These are phyloP conservation scores for Trididemnum miniatum DNA, from an alignment of 23 tunicate genomes.

Conservation along the genomic window DNA sequence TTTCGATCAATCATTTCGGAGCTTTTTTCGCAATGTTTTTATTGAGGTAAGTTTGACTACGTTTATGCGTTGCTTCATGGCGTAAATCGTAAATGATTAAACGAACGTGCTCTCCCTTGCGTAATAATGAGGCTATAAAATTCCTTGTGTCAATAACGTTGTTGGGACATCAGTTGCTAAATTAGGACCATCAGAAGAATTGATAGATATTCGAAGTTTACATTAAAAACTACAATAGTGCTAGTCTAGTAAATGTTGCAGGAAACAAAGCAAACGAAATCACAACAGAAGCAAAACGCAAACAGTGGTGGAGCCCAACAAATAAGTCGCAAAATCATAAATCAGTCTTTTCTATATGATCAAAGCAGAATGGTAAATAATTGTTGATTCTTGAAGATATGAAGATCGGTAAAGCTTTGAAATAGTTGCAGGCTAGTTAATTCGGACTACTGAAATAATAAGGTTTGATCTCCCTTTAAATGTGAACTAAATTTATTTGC, in stretches of 20 bases:
- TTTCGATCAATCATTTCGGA: too few species aligned
- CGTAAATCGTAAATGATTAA: not conserved
- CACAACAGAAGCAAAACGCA: conserved; percentile 4
- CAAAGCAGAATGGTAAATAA: not conserved
- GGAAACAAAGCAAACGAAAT: conserved; percentile 6
- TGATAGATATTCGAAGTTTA: not conserved
- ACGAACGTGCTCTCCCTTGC: not conserved
- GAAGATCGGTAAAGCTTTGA: not conserved
- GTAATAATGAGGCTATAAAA: not conserved
- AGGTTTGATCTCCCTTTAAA: too few species aligned
- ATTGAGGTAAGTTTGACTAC: too few species aligned
- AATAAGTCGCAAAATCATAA: not conserved
- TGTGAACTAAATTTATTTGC: too few species aligned
- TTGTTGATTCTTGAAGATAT: not conserved
- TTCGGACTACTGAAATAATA: too few species aligned
- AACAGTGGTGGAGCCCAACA: not conserved
- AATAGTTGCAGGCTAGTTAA: too few species aligned
- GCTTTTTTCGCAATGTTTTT: too few species aligned
- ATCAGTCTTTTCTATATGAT: not conserved
- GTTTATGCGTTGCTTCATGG: too few species aligned
- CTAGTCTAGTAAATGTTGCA: not conserved
- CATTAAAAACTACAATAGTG: not conserved
- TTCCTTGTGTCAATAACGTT: not conserved
- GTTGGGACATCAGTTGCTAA: not conserved
- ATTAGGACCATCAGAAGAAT: not conserved